Conservation (phyloP, 2,797 vertebrate species). For the Pseudochirops cupreus region DNA sequence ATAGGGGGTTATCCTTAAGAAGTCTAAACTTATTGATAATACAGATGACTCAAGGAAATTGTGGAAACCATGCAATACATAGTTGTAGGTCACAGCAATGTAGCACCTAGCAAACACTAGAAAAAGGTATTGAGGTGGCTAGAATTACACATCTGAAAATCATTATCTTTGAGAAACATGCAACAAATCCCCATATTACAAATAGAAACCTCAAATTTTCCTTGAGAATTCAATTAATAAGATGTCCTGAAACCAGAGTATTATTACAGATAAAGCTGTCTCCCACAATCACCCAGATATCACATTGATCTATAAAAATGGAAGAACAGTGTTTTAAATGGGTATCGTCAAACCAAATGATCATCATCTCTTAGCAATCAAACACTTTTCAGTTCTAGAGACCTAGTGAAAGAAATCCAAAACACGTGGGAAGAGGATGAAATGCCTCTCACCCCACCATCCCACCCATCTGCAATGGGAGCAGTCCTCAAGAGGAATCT, state of each 20-base stretch:
- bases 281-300: not conserved
- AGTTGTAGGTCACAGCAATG: not conserved
- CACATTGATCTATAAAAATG: not conserved
- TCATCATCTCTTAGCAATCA: not conserved
- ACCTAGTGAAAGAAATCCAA: not conserved
- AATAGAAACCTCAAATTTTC: not conserved
- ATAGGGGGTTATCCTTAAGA: not conserved
- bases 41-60: not conserved
- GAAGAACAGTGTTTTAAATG: not conserved
- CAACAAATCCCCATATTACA: not conserved
- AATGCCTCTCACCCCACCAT: not conserved
- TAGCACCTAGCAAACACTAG: not conserved
- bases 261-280: not conserved
- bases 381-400: not conserved
- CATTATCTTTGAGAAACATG: not conserved
- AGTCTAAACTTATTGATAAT: not conserved
- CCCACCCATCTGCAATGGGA: not conserved
- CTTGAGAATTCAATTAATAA: not conserved
- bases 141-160: not conserved
- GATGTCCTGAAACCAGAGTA: not conserved
- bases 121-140: not conserved
- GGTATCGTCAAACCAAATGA: not conserved
- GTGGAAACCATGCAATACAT: not conserved
- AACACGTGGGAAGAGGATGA: not conserved
- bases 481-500: not conserved